Base-by-base conservation (phyloP, 2,113 vertebrate species). In the Engystomops pustulosus region DNA sequence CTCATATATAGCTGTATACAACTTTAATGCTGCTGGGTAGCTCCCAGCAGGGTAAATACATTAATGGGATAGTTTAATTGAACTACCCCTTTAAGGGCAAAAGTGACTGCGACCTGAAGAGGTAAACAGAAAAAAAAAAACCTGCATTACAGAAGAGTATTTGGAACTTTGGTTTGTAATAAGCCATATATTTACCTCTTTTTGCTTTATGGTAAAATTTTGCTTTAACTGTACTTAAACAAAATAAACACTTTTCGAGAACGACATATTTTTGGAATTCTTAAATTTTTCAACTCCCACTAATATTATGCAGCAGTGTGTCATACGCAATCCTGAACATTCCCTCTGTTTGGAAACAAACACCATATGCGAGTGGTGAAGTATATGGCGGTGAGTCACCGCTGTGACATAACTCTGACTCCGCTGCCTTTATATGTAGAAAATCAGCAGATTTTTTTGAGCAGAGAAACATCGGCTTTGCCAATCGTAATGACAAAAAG, bases 261-360 rank as follows among this genome's bases (percentile, higher is more conserved):
- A 17, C 32, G 27, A 17, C 60, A 65, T 34, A 30, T 32, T 32
- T n/a, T 17, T 65, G 27, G 14, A 15, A 32, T 34, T 2, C 30
- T 65, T 32, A 17, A 15, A 34, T 65, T 34, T n/a, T 34, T 65
- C 15, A 7, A 32, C 60, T 65, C 60, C 60, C 25, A 65, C 60
- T 65, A 18, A 7, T 65, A 65, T 65, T 65, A 32, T 65, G 30
- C 60, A 2, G 27, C 27, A 7, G 27, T 32, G 27, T 32, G 60
- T 34, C 27, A 32, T 32, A 5, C 60, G 1, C 8, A 65, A 65
- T 65, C 27, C 3, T 32, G 60, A 65, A 65, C 60, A 65, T 65
- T 62, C 27, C 12, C 14, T 34, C 60, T 65, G 60, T 65, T 65
- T 65, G 60, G 18, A 32, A 65, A 65, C 60, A 65, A 65, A 65